These are phyloP conservation scores for Drosophila lini DNA, from an alignment of 1,140 invertebrate genomes.

Conservation along the genomic window DNA sequence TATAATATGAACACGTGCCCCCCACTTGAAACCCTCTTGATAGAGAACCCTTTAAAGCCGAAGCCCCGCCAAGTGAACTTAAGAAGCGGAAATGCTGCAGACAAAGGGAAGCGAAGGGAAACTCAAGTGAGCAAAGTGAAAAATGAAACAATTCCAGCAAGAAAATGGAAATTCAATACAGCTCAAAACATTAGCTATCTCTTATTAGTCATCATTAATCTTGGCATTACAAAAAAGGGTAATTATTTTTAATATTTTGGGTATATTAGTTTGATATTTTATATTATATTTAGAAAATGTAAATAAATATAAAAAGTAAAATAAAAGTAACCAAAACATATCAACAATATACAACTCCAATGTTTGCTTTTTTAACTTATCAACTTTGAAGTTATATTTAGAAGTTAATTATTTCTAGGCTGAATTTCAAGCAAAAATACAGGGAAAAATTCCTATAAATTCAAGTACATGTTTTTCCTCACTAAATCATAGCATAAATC, in stretches of 20 bases:
- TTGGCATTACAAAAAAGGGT: background rate
- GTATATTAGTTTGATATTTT: background rate
- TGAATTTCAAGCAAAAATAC: background rate
- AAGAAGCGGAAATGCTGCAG: constrained; percentile 58
- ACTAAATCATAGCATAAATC: constrained; percentile 21
- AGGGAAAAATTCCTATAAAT: background rate
- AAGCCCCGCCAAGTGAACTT: constrained; percentile 40
- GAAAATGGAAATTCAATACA: constrained; percentile 18
- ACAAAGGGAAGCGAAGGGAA: constrained; percentile 21
- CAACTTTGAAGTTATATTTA: background rate
- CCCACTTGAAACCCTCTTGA: constrained; percentile 33
- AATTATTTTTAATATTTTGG: background rate
- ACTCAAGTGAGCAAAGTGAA: constrained; percentile 40
- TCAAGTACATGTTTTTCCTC: background rate
- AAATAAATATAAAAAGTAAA: background rate
- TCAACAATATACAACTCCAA: no score
- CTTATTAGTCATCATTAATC: constrained; percentile 52
- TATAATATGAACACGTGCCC: constrained; percentile 49
- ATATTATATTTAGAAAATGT: background rate
- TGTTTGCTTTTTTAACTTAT: background rate
- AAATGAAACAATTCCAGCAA: constrained; percentile 18
- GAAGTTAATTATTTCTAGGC: background rate
- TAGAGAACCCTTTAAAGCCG: constrained; percentile 34
- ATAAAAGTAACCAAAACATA: background rate
- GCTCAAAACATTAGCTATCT: constrained; percentile 40